A percentile compares a stretch with the other conserved stretches of the same genome.
Conservation (phyloP, 1,140 invertebrate species). For the Pogonomyrmex barbatus region DNA sequence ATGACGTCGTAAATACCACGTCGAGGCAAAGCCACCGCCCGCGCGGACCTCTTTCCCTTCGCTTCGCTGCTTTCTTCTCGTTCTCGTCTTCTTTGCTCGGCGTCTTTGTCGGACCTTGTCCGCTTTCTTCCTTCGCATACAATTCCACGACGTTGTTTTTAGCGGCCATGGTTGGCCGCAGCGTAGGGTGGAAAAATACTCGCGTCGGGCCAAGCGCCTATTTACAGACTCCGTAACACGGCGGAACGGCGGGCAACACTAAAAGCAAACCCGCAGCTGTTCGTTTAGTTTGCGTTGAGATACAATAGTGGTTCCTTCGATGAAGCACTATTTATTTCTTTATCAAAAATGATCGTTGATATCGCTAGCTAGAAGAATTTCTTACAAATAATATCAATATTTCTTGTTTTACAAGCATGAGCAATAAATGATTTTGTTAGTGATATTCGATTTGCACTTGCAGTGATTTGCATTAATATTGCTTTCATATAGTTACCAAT, state of each 20-base stretch:
- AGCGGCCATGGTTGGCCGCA: constrained; percentile 26
- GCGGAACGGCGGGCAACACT: constrained; percentile 23
- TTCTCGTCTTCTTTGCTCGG: constrained; percentile 11
- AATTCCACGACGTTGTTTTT: constrained; percentile 77
- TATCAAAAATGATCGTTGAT: background rate
- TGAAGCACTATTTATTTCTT: background rate
- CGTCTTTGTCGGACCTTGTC: constrained; percentile 26
- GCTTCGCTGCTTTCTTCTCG: constrained; percentile 40
- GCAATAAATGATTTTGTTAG: background rate
- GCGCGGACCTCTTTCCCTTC: constrained; percentile 51
- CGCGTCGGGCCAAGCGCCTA: constrained; percentile 36
- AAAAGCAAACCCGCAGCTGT: constrained; percentile 35
- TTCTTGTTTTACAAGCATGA: background rate
- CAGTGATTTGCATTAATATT: background rate
- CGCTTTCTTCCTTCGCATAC: constrained; percentile 59
- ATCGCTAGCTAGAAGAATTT: background rate
- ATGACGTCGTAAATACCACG: constrained; percentile 86
- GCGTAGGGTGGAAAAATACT: constrained; percentile 33
- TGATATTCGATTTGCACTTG: background rate
- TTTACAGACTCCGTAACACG: constrained; percentile 45
- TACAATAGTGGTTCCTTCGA: constrained; percentile 6
- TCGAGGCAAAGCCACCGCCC: constrained; percentile 66
- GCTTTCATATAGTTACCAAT: background rate
- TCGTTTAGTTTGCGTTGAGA: constrained; percentile 17
- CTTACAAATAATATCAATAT: background rate